These are phyloP conservation scores for Automeris io DNA, from an alignment of 2,888 invertebrate species.

Conservation along the genomic window DNA sequence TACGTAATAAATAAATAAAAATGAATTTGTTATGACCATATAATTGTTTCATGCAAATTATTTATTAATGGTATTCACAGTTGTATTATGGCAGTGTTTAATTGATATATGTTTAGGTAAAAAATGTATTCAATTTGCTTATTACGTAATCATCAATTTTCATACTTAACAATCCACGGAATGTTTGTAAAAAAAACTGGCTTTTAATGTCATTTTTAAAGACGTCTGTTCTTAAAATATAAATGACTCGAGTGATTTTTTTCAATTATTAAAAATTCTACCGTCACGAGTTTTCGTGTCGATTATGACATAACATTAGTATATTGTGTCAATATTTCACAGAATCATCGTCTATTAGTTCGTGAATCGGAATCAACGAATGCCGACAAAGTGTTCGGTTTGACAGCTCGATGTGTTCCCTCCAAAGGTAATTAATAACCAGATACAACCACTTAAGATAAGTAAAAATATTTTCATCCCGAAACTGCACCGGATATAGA, in stretches of 20 bases:
- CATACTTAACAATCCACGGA: conserved; percentile 5
- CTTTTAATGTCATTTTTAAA: conserved; percentile 20
- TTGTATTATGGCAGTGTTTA: conserved; percentile 4
- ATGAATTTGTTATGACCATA: conserved; percentile 17
- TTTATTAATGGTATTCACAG: not conserved
- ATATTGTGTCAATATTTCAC: conserved; percentile 37
- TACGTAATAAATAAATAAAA: too few relatives aligned
- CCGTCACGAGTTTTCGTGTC: conserved; percentile 20
- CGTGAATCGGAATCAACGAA: conserved; percentile 29
- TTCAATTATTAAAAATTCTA: conserved; percentile 16
- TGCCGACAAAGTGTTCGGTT: conserved; percentile 71
- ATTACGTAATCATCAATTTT: conserved; percentile 12
- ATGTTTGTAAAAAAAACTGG: conserved; percentile 9
- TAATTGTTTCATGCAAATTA: conserved; percentile 3
- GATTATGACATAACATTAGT: conserved; percentile 32
- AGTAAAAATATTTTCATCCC: conserved; percentile 76
- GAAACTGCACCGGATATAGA: conserved; percentile 75
- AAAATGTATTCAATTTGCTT: not conserved
- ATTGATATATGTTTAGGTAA: conserved; percentile 7
- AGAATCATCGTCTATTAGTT: conserved; percentile 66
- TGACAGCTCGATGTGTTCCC: conserved; percentile 69
- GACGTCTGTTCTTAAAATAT: conserved; percentile 17
- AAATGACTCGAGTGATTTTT: conserved; percentile 23
- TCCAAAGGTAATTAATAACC: conserved; percentile 73
- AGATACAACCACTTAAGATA: conserved; percentile 77